phyloP scores from a whole-genome alignment of 2,888 invertebrate genomes.

The Eledona agricola region DNA sequence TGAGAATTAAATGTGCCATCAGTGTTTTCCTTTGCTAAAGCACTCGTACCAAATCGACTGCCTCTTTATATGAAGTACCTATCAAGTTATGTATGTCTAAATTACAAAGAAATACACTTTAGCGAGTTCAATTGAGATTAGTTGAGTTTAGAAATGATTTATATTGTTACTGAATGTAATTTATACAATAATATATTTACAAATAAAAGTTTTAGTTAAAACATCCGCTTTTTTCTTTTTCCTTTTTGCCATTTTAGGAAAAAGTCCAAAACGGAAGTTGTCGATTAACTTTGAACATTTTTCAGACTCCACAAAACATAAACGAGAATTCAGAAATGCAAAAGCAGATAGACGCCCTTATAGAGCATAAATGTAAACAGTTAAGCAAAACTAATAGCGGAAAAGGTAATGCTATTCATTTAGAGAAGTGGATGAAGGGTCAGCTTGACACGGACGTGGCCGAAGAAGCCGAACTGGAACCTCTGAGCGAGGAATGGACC shows the following conservation, averaged over 20 bases:
- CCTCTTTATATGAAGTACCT: constrained; percentile 53
- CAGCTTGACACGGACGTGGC: constrained; percentile 67
- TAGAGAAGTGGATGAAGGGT: constrained; percentile 84
- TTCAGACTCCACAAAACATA: constrained; percentile 58
- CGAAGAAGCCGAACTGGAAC: constrained; percentile 62
- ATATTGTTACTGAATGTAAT: constrained; percentile 59
- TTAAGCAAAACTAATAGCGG: constrained; percentile 70
- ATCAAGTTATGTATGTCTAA: constrained; percentile 35
- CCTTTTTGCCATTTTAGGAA: constrained; percentile 43
- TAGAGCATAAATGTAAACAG: constrained; percentile 72
- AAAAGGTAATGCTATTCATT: constrained; percentile 76
- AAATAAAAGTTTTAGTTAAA: constrained; percentile 61
- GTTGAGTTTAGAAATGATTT: constrained; percentile 53
- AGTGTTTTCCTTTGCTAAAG: constrained; percentile 54
- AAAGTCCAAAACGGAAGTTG: constrained; percentile 19
- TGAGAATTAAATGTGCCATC: constrained; percentile 50
- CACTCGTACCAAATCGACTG: constrained; percentile 58
- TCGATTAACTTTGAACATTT: constrained; percentile 48
- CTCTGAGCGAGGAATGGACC: constrained; percentile 74
- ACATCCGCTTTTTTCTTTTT: constrained; percentile 57
- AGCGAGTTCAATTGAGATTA: constrained; percentile 38
- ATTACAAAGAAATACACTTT: constrained; percentile 32
- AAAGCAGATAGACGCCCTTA: constrained; percentile 68
- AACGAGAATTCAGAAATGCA: constrained; percentile 56
- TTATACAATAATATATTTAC: constrained; percentile 58